Evolutionary conservation across 2,113 vertebrate species (phyloP).

Genomic region (Ctenomys sociabilis): DNA sequence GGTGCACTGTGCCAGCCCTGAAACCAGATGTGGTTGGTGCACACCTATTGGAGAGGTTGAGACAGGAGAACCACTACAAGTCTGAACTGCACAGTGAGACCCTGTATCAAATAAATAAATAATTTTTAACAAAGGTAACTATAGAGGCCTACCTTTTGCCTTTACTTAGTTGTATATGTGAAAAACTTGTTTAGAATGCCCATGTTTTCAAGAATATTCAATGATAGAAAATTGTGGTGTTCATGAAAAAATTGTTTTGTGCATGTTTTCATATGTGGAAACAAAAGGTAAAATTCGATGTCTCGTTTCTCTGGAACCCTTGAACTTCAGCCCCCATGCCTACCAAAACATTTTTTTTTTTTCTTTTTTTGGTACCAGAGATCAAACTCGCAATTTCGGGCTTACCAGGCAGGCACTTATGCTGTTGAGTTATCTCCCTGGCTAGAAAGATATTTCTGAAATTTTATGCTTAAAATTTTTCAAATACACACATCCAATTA

Average conservation of each 20-base stretch:
- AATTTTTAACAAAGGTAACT: neutral
- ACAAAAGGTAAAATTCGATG: conserved; percentile 12
- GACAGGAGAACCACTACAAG: too few species aligned
- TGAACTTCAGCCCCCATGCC: conserved; percentile 10
- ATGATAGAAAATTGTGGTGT: neutral
- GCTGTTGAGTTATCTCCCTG: too few species aligned
- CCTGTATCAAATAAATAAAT: too few species aligned
- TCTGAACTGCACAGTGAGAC: too few species aligned
- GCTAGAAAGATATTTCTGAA: conserved; percentile 26
- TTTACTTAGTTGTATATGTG: neutral
- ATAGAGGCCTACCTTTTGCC: neutral
- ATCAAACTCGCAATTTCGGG: too few species aligned
- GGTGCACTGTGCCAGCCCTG: too few species aligned
- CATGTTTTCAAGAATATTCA: conserved; percentile 21
- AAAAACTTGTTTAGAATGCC: neutral
- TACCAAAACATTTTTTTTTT: neutral
- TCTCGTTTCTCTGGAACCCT: neutral
- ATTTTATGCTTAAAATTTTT: conserved; percentile 32
- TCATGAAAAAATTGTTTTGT: conserved; percentile 37
- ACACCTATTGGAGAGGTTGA: too few species aligned
- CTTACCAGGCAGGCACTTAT: too few species aligned
- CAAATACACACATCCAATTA: neutral
- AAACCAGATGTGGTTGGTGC: too few species aligned
- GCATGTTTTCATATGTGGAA: conserved; percentile 15
- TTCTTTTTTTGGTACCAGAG: too few species aligned